Conservation (phyloP, 2,797 vertebrate species). For the Masticophis lateralis region DNA sequence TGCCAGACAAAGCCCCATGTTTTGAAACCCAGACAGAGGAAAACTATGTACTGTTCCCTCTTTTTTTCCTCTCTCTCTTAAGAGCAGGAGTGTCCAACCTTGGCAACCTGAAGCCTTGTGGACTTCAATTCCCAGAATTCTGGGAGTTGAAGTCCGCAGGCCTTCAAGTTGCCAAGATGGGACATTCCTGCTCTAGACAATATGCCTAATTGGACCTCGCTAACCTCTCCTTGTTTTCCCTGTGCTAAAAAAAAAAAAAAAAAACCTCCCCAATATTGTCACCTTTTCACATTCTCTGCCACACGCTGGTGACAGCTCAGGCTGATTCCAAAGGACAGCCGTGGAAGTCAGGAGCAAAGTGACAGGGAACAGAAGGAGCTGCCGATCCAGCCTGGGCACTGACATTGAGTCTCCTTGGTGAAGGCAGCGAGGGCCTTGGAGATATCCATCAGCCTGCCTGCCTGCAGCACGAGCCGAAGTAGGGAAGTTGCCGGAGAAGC, state of each 20-base stretch:
- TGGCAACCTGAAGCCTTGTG: neutral
- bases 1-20: neutral
- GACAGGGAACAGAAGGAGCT: neutral
- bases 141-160: neutral
- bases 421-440: slow-evolving; percentile 77
- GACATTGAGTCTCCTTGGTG: slow-evolving; percentile 84
- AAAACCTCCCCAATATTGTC: neutral
- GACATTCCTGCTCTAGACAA: neutral
- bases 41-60: neutral
- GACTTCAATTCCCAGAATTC: neutral
- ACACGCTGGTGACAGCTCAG: neutral
- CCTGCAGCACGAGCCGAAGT: slow-evolving; percentile 76
- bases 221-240: neutral
- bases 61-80: neutral
- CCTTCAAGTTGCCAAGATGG: neutral
- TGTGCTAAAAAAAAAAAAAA: neutral
- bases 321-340: slow-evolving; percentile 43
- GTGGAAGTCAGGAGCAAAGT: slow-evolving; percentile 10
- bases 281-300: neutral
- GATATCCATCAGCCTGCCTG: slow-evolving; percentile 84
- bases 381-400: slow-evolving; percentile 70
- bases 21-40: neutral
- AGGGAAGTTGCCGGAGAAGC: slow-evolving; percentile 87
- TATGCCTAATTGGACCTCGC: neutral
- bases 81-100: neutral